Base-by-base conservation (phyloP, 2,113 vertebrate species). In the Bubo scandiacus region DNA sequence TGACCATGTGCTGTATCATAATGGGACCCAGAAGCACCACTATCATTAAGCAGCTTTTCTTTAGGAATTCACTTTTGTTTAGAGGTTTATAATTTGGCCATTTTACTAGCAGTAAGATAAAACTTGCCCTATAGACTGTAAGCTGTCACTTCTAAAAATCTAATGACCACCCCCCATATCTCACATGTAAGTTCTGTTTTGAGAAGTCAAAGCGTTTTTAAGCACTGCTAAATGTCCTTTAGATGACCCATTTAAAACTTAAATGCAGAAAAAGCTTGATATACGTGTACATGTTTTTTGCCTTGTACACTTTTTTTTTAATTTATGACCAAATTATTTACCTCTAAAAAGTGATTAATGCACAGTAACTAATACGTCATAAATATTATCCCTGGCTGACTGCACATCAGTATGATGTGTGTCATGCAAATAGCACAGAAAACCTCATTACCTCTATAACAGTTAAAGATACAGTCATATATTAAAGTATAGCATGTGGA, bases 1-100 rank as follows among this genome's bases (percentile, higher is more conserved):
- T 97, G 97, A 98, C 91, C 92, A 84, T 82, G 96, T 91, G 96
- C 96, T 96, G 77, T 82, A 95, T 84, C 92, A 42, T 62, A 89
- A 88, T 9, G 94, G 95, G 79, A 96, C 96, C 97, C 97, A 95
- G 82, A 73, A 97, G 96, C 92, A 97, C 89, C 71, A 87, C 88
- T 92, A 74, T 68, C 82, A 87, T 94, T 92, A 91, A 97, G 94
- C 65, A 94, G 88, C 75, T 95, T 96, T 94, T 94, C 66, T 67
- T 95, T 61, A 88, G 45, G 62, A 57, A 84, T 70, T 92, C 90
- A 95, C 71, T 91, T 93, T 86, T 88, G 21, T 57, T 91, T 90
- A 92, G 91, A 73, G 90, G 92, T 80, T 94, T 87, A 93, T 81
- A 96, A 96, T 62, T 91, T 90, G 96, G 96, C 43, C 70, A 84